Evolutionary conservation across 2,113 vertebrate genomes (phyloP).

Genomic region (Himantopus leucocephalus): DNA sequence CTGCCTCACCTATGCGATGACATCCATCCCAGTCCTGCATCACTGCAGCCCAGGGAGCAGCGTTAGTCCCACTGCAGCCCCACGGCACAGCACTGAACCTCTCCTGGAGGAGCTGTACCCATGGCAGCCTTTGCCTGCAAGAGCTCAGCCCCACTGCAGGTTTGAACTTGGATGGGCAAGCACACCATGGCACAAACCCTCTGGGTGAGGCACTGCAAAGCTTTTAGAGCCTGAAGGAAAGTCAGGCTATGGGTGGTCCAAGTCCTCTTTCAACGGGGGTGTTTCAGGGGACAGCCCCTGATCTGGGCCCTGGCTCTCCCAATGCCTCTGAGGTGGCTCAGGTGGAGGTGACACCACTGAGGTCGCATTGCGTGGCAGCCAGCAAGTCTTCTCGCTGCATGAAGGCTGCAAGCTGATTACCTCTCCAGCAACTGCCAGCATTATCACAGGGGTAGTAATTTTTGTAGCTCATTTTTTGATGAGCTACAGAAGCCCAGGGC

Average conservation of each 20-base stretch:
- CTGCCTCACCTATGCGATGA: accelerated
- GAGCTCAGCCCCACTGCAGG: not conserved
- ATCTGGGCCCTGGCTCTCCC: not conserved
- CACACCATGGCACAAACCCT: not conserved
- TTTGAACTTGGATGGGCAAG: not conserved
- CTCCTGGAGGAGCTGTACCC: accelerated
- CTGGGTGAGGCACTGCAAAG: not conserved
- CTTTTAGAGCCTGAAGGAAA: not conserved
- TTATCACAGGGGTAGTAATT: not conserved
- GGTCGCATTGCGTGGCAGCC: accelerated
- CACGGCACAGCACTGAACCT: accelerated
- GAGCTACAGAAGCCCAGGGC: not conserved
- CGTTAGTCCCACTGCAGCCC: accelerated
- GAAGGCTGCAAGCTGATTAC: not conserved
- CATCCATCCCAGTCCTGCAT: not conserved
- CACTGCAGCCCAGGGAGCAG: not conserved
- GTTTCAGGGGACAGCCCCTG: not conserved
- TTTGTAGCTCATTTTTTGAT: not conserved
- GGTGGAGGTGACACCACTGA: not conserved
- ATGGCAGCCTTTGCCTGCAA: not conserved
- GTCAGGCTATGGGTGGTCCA: not conserved
- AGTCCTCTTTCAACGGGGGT: not conserved
- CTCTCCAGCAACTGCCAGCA: not conserved
- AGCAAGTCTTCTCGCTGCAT: not conserved
- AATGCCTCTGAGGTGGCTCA: not conserved